phyloP scores from a whole-genome alignment of 1,140 invertebrate genomes.

The Dryas iulia region DNA sequence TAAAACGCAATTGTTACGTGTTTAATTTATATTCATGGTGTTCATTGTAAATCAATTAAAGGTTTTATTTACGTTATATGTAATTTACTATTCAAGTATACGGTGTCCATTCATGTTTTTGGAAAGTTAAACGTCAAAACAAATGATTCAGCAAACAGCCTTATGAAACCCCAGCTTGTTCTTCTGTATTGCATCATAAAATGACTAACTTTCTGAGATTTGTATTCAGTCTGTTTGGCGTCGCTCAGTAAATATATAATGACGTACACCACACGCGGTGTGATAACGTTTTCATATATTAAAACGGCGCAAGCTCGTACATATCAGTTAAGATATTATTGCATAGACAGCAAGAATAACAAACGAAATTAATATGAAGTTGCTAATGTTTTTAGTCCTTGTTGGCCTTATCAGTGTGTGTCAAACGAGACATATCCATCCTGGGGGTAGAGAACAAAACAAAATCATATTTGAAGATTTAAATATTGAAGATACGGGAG shows the following conservation, averaged over 20 bases:
- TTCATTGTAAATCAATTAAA: too few relatives aligned
- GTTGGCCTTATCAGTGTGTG: conserved; percentile 19
- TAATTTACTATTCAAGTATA: not conserved
- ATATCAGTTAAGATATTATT: conserved; percentile 29
- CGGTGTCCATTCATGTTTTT: not conserved
- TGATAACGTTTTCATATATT: conserved; percentile 45
- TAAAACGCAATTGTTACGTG: too few relatives aligned
- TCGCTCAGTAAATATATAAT: conserved; percentile 1
- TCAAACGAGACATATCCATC: conserved; percentile 42
- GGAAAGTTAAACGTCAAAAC: not conserved
- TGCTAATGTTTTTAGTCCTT: conserved; percentile 30
- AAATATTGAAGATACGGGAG: not conserved
- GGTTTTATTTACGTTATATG: too few relatives aligned
- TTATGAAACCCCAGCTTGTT: not conserved
- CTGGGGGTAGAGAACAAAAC: conserved; percentile 15
- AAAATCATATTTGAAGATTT: conserved; percentile 9
- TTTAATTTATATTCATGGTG: too few relatives aligned
- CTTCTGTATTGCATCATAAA: conserved; percentile 17
- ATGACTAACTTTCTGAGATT: conserved; percentile 9
- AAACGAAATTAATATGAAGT: conserved; percentile 17
- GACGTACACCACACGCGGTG: conserved; percentile 36
- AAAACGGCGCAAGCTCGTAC: conserved; percentile 23
- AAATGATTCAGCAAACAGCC: not conserved
- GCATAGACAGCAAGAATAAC: conserved; percentile 5
- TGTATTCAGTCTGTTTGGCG: conserved; percentile 41